Evolutionary conservation across 2,888 invertebrate genomes (phyloP), one percentile per base, ranked within the genome.

Genomic region (Stenichneumon culpator): DNA sequence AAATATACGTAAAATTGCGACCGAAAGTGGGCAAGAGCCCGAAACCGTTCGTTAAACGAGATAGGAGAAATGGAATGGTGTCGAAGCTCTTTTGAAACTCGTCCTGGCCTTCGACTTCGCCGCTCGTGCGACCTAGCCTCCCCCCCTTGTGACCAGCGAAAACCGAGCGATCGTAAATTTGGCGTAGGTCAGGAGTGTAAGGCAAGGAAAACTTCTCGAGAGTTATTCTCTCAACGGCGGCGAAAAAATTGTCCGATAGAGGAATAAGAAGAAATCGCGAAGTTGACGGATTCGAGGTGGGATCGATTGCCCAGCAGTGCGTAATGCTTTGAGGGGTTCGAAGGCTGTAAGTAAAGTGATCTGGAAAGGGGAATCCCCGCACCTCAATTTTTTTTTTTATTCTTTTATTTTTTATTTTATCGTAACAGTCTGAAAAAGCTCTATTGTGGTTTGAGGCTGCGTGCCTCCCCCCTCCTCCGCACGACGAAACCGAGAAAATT

Each of bases 161-260:
- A 70, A 75, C 75, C 28, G 75, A 36, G 75, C 36, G 81, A 65
- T 52, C 81, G 69, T 70, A 75, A 82, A 75, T 82, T 75, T 65
- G 69, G 75, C 65, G 52, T 75, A 82, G 81, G 81, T 75, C 81
- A 82, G 69, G 75, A 81, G 67, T 50, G 69, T 36, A 69, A 75
- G 50, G n/a, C 47, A 69, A 25, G 44, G 80, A 60, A 81, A 82
- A 82, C 69, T 82, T 82, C 63, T 69, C 32, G 2, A 44, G 54
- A 73, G 79, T 39, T 47, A 19, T 39, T 25, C 32, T 44, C 19
- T 47, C 14, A 57, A 50, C 25, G 32, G 63, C 19, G 65, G 72
- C 22, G 68, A 39, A 25, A 16, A 52, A 65, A 50, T 70, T 63
- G 79, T 60, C 14, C 50, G 63, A 50, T 28, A n/a, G 22, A 57